Conservation (phyloP, 2,797 vertebrate genomes). For the Phalloptychus januarius region DNA sequence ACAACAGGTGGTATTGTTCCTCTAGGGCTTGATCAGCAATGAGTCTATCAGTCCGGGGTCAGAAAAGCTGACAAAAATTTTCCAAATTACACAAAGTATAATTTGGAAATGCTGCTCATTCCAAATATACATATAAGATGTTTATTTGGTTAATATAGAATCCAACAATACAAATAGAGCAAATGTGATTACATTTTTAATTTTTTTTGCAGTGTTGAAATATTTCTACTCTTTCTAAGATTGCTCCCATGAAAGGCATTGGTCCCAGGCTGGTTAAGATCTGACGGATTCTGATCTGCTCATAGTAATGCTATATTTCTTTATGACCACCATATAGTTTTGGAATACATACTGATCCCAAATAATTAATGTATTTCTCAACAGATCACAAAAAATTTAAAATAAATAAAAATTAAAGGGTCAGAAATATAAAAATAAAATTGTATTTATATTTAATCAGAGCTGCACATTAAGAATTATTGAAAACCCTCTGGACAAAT, state of each 20-base stretch:
- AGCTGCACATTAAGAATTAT: neutral
- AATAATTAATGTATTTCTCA: neutral
- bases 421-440: neutral
- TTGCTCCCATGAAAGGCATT: neutral
- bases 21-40: neutral
- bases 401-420: neutral
- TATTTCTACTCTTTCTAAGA: neutral
- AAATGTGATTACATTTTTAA: neutral
- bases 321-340: neutral
- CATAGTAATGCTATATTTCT: neutral
- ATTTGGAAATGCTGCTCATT: neutral
- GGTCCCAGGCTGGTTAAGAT: neutral
- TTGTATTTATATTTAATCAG: neutral
- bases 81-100: neutral
- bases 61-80: neutral
- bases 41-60: neutral
- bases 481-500: neutral
- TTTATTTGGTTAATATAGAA: neutral
- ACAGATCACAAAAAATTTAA: neutral
- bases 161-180: neutral
- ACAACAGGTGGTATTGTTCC: neutral
- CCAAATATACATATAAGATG: neutral
- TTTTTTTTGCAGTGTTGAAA: neutral
- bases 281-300: neutral
- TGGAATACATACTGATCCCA: neutral